A percentile compares a stretch with the other conserved stretches of the same genome.
Conservation (phyloP, 2,797 vertebrate genomes). For the Leptatherina wallacei region DNA sequence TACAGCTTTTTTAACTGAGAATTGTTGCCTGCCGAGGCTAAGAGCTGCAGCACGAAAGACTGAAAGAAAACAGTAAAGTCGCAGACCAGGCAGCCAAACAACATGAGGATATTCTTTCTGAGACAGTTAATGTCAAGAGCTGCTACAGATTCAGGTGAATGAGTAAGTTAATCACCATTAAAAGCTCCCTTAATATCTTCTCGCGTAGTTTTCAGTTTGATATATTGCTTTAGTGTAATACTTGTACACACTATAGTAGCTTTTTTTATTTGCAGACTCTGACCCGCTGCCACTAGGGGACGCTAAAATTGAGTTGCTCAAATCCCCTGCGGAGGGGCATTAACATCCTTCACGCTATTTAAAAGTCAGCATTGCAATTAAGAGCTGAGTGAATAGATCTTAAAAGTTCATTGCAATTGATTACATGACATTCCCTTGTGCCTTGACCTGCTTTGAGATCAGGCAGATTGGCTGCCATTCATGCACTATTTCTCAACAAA, state of each 20-base stretch:
- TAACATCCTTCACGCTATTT: slow-evolving; percentile 54
- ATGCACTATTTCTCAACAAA: slow-evolving; percentile 67
- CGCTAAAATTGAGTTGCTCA: slow-evolving; percentile 22
- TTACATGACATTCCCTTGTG: slow-evolving; percentile 67
- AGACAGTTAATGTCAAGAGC: neutral
- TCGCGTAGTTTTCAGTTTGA: neutral
- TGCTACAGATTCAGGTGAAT: slow-evolving; percentile 14
- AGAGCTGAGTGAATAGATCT: slow-evolving; percentile 67
- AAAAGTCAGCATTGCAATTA: slow-evolving; percentile 74
- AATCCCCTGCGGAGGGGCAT: slow-evolving; percentile 18
- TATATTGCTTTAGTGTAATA: neutral
- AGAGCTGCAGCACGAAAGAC: slow-evolving; percentile 13
- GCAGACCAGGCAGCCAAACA: slow-evolving; percentile 6
- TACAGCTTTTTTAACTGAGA: slow-evolving; percentile 16
- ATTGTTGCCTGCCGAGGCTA: slow-evolving; percentile 17
- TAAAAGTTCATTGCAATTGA: slow-evolving; percentile 75
- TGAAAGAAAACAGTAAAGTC: slow-evolving; percentile 10
- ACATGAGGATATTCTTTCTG: neutral
- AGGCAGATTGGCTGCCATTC: slow-evolving; percentile 69
- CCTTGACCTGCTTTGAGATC: slow-evolving; percentile 71
- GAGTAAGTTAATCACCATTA: neutral
- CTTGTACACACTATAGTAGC: neutral
- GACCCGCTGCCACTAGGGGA: neutral
- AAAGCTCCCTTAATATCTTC: neutral
- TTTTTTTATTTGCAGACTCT: slow-evolving; percentile 1